Percentiles rank a stretch among this genome's conserved stretches.
Evolutionary conservation across 1,140 invertebrate genomes (phyloP).

Genomic region (Heterodera schachtii): DNA sequence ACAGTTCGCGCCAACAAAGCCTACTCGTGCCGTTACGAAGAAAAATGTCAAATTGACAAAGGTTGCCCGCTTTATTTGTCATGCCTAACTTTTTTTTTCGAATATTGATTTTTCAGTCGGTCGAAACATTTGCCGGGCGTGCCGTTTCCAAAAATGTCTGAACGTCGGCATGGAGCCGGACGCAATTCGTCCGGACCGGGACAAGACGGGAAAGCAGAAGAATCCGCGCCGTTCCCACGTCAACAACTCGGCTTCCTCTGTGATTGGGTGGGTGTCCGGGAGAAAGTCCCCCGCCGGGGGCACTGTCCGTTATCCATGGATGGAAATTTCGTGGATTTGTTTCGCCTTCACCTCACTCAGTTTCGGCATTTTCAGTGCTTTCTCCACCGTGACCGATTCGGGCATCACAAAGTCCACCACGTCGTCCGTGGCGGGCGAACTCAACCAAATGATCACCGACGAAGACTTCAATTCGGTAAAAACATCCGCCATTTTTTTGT

Average conservation of each 20-base stretch:
- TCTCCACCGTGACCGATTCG: slow-evolving; percentile 2
- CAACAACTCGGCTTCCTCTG: slow-evolving; percentile 2
- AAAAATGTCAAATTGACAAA: slow-evolving; percentile 64
- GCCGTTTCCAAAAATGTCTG: slow-evolving; percentile 70
- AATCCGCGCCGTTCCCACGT: slow-evolving; percentile 55
- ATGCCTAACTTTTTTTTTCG: neutral
- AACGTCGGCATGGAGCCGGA: slow-evolving; percentile 71
- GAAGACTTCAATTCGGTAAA: slow-evolving; percentile 32
- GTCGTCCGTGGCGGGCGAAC: slow-evolving; percentile 26
- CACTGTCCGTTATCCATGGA: too few species aligned
- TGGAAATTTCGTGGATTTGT: too few species aligned
- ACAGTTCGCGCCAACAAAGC: slow-evolving; percentile 61
- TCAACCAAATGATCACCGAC: slow-evolving; percentile 29
- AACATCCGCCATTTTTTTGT: neutral
- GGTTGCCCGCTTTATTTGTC: slow-evolving; percentile 24
- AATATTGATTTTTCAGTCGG: slow-evolving; percentile 59
- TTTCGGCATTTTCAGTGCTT: neutral
- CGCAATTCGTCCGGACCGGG: slow-evolving; percentile 61
- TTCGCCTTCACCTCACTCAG: neutral
- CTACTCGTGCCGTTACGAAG: slow-evolving; percentile 61
- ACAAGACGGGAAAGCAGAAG: slow-evolving; percentile 63
- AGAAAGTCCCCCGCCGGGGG: neutral
- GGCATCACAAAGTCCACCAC: slow-evolving; percentile 23
- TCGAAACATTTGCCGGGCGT: slow-evolving; percentile 70
- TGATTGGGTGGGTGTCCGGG: neutral